Base-by-base conservation (phyloP, 2,888 invertebrate species). In the Cheilosia soror region DNA sequence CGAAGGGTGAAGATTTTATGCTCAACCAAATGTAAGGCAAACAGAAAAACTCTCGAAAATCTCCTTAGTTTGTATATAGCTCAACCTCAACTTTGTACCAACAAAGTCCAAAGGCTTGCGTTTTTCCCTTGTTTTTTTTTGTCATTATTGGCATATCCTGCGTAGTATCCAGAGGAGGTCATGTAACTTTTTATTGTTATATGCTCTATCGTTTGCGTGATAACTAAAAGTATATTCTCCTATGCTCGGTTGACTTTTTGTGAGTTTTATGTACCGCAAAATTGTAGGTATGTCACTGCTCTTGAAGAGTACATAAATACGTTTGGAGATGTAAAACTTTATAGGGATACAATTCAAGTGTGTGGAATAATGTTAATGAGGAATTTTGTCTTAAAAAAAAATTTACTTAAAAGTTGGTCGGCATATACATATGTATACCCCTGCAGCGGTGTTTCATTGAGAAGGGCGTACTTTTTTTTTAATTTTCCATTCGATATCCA, bases 141-240 rank as follows among this genome's bases (percentile, higher is more conserved):
- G 37, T 20, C 25, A 37, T 47, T 33, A 62, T 53, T 72, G 62
- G 53, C 31, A 55, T 73, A 72, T 63, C 53, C 72, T 55, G 55
- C 31, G 51, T 62, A 42, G 40, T 51, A 15, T 51, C 20, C 20
- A 20, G 62, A 37, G 63, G 15, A 65, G 53, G 63, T 37, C 63
- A 57, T 63, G 73, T 63, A 55, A 73, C 73, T 51, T 65, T 73
- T 73, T 73, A 73, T 73, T 65, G 73, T 65, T 73, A 33, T 47
- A n/a, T 37, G 15, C 53, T 65, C 33, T 37, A 9, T 33, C 13
- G 15, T 53, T 62, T 62, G 55, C 51, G 40, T 51, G 72, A 72
- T 72, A 40, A 72, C 71, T 29, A 29, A 11, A 51, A 25, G 6
- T 27, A 13, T 71, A 49, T 49, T 49, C 47, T 37, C 44, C 13